Evolutionary conservation across 2,888 invertebrate genomes (phyloP), one percentile per base, ranked within the genome.

Genomic region (Erpobdella octoculata): DNA sequence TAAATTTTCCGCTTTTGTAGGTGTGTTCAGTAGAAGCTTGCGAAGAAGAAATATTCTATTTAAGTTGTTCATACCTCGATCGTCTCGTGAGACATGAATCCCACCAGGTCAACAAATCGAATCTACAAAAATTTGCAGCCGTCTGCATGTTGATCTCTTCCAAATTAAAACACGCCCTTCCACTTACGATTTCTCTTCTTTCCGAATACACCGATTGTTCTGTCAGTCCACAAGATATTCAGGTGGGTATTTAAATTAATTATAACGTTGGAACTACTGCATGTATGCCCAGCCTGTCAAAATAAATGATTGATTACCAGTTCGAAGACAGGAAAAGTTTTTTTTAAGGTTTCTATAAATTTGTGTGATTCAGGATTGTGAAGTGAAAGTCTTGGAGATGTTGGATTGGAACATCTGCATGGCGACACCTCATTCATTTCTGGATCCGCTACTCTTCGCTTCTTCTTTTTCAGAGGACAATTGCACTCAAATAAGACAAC

Each of bases 31-130:
- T 31, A 12, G 67, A 67, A 21, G 28, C 31, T 25, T 38, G 38
- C 25, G 67, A 67, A n/a, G 67, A 67, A 41, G 41, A 33, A 18
- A 41, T 41, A 18, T 67, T 67, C 28, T 31, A 41, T 33, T 41
- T 67, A n/a, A 67, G 67, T 46, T 67, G 67, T 28, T 21, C 25
- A 12, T 67, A 67, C 46, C n/a, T 67, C 28, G 67, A 67, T 41
- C 21, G 38, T 12, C 21, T 67, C 28, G 67, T 46, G 28, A 28
- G 28, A 37, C 25, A 41, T 18, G 18, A 37, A n/a, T 67, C 25
- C 25, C 38, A 67, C 21, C n/a, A 46, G 4, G 67, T 67, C 28
- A 21, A 21, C 46, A 67, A 67, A 46, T 25, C 25, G 21, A 67
- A 67, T 37, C 46, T 67, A n/a, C 67, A 67, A 15, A 67, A 28